These are phyloP conservation scores for Pluvialis apricaria DNA, from an alignment of 2,113 vertebrate genomes.

Conservation along the genomic window DNA sequence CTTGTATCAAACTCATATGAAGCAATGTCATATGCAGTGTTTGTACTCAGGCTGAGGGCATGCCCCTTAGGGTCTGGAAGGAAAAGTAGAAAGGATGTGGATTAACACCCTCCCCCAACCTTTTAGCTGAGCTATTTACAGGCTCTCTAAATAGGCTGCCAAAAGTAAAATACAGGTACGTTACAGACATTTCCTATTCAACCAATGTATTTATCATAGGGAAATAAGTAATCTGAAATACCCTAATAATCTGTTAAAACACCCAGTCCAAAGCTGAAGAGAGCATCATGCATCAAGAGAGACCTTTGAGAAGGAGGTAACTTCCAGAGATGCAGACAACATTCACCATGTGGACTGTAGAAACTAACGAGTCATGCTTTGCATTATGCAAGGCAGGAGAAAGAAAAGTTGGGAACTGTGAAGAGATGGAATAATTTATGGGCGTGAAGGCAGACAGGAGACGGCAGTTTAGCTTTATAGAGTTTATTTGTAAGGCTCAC, in stretches of 20 bases:
- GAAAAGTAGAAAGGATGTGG: not conserved
- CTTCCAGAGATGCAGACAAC: not conserved
- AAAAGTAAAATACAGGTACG: not conserved
- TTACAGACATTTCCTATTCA: not conserved
- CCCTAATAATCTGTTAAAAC: not conserved
- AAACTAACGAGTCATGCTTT: not conserved
- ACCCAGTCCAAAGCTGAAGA: not conserved
- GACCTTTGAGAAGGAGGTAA: not conserved
- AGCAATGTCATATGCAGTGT: not conserved
- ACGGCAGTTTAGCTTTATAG: not conserved
- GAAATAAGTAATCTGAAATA: not conserved
- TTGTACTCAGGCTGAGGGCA: not conserved
- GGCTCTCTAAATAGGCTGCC: not conserved
- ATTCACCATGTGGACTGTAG: not conserved
- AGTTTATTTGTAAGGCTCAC: not conserved
- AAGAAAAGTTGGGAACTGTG: not conserved
- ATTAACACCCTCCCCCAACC: not conserved
- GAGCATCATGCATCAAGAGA: not conserved
- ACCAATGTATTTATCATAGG: not conserved
- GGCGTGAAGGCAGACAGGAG: not conserved
- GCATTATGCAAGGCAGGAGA: not conserved
- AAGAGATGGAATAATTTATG: not conserved
- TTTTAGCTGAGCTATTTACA: not conserved
- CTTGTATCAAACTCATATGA: not conserved
- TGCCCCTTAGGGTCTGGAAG: not conserved